These are phyloP conservation scores for Heliconius ethilla DNA, from an alignment of 2,888 invertebrate genomes.

Conservation along the genomic window DNA sequence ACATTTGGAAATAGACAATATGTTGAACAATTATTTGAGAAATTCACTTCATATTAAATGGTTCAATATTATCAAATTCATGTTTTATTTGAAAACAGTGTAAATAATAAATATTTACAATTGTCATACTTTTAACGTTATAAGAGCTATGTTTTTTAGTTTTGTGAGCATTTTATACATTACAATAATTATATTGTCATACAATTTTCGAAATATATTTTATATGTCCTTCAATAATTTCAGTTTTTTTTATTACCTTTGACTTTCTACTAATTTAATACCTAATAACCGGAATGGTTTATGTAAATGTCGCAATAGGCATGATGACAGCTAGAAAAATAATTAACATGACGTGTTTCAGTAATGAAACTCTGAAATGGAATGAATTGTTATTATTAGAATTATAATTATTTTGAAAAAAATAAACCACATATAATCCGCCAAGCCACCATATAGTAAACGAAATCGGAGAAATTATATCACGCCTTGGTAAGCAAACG, in stretches of 20 bases:
- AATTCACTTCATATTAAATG: neutral
- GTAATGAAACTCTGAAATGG: no score
- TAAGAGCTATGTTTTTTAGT: neutral
- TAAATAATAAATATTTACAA: neutral
- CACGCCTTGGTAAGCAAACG: no score
- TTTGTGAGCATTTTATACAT: constrained; percentile 11
- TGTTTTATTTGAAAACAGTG: neutral
- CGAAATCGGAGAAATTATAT: no score
- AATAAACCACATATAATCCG: no score
- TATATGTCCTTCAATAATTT: constrained; percentile 11
- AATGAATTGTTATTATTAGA: no score
- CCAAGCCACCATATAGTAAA: no score
- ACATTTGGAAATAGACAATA: neutral
- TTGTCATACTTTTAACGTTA: neutral
- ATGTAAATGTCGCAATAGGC: no score
- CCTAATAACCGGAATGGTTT: no score
- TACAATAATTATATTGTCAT: constrained; percentile 3
- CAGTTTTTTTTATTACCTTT: constrained; percentile 5
- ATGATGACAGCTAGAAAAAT: no score
- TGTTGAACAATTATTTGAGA: neutral
- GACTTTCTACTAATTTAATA: no score
- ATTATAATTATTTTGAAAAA: no score
- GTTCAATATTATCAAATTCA: neutral
- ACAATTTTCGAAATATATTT: constrained; percentile 25
- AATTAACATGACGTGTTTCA: no score